Evolutionary conservation across 2,113 vertebrate species (phyloP), one percentile per base, ranked within the genome.

Genomic region (Crocuta crocuta): DNA sequence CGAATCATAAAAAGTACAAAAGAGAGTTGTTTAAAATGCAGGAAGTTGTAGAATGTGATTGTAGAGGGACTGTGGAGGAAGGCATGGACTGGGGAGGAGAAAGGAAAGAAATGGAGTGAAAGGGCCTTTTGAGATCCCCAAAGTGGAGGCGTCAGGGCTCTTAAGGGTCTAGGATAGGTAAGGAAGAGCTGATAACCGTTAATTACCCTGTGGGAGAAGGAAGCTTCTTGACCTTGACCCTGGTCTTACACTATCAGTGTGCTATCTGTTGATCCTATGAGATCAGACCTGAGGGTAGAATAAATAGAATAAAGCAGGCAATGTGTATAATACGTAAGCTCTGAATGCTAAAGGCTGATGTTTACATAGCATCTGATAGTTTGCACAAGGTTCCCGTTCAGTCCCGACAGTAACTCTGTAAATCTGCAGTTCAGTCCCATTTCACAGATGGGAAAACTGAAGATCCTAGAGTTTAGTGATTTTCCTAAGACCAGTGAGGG

Each of bases 41-140:
- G 48, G 83, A 50, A 45, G 16, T 61, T 87, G 43, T 68, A 39
- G 45, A 35, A 33, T 61, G 4, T 45, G 43, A 78, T 2, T 28
- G 33, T 23, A 13, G n/a, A 53, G 53, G 76, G 28, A 33, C 58
- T 71, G 53, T 10, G n/a, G 28, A 24, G 5, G 21, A 19, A 19
- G 35, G 28, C 39, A 28, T 5, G 33, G 53, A 10, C 6, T n/a
- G 11, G 31, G 17, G 26, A 33, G 55, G 26, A 86, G 48, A 58
- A 76, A 33, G 7, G 15, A 70, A 28, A 26, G 63, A 76, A 24
- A 26, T 17, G 3, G 23, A 12, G 10, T 31, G 10, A 45, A 15
- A 43, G n/a, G 11, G 5, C 13, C 23, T 78, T 53, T 6, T 4
- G n/a, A 26, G 15, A 11, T 45, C 4, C 33, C 23, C 0, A 0